Evolutionary conservation across 2,888 invertebrate genomes (phyloP), one percentile per base, ranked within the genome.

Genomic region (Cephus pygmeus): DNA sequence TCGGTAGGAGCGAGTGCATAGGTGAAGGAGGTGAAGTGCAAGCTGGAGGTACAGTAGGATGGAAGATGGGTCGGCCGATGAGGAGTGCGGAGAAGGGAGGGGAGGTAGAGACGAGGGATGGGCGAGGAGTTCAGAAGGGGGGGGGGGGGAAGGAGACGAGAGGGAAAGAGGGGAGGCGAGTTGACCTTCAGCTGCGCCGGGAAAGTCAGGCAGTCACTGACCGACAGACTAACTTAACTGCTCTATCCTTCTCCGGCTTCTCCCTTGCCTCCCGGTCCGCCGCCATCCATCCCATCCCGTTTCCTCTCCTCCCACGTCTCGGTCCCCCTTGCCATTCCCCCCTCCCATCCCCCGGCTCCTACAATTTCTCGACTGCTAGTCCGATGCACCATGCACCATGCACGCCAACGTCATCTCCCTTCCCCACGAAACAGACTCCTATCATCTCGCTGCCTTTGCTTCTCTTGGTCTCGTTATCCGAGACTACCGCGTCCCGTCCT

Each of bases 151-250:
- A 30, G 69, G 12, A 15, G 69, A n/a, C n/a, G 69, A n/a, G n/a
- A 30, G 69, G 69, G 69, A 69, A 33, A 11, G 69, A 33, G 33
- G 69, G 69, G 33, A 69, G 89, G 88, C 88, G 88, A 89, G 88
- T 89, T 90, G 90, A 90, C 90, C 90, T 90, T 90, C 90, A 90
- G 88, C 90, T 86, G 87, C 86, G 91, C 88, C 91, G 90, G 91
- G 91, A 91, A 91, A 91, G 91, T 90, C 91, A 90, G 89, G 88
- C 91, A 90, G 90, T 91, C 91, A 91, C 91, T 91, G 91, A 91
- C 90, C 91, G 91, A 90, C 90, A 90, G 90, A 91, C 91, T 90
- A 90, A 91, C 91, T 90, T 91, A 90, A 90, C 89, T 88, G 88
- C 89, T 90, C 89, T 89, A 88, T 89, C 89, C 87, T 88, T 88